Base-by-base conservation (phyloP, 2,888 invertebrate species). In the Acanthococcus lagerstroemiae region DNA sequence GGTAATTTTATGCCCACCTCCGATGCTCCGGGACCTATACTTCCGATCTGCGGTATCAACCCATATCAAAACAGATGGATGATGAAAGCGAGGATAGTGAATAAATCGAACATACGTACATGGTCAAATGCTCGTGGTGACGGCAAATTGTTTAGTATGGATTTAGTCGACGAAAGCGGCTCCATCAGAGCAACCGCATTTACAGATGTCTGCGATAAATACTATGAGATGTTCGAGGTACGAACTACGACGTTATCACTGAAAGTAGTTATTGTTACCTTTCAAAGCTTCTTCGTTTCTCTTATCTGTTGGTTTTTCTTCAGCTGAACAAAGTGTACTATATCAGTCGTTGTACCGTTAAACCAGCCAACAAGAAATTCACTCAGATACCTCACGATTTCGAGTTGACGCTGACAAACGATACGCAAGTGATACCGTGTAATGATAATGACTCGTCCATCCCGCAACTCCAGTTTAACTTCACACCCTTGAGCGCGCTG, bases 51-150 rank as follows among this genome's bases (percentile, higher is more conserved):
- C 17, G 66, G 88, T 71, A 80, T 96, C 12, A 95, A 90, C 71
- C 95, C 95, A 1, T 96, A 95, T 76, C 93, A 94, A 74, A 95
- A 93, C 76, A 90, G 86, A 72, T 96, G 95, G 95, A 86, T 90
- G 2, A 90, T 97, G 67, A 89, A 89, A 75, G 96, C 87, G 1
- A 82, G 95, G 58, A 90, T 96, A 0, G 87, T 87, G 67, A 84
- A 82, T 71, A 97, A 97, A 75, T 81, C 87, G 0, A 74, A 80
- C 0, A 84, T 96, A 54, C 83, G 90, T 67, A 87, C 86, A 0
- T 97, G 94, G 92, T 90, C 85, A 69, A 97, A 97, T 77, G 86
- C 92, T 0, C 82, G 84, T 67, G 95, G 95, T 0, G 94, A 95
- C 76, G 97, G 97, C 0, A 91, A 92, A 75, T 79, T 97, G 2